Conservation (phyloP, 2,797 vertebrate genomes). For the Peromyscus melanophrys region DNA sequence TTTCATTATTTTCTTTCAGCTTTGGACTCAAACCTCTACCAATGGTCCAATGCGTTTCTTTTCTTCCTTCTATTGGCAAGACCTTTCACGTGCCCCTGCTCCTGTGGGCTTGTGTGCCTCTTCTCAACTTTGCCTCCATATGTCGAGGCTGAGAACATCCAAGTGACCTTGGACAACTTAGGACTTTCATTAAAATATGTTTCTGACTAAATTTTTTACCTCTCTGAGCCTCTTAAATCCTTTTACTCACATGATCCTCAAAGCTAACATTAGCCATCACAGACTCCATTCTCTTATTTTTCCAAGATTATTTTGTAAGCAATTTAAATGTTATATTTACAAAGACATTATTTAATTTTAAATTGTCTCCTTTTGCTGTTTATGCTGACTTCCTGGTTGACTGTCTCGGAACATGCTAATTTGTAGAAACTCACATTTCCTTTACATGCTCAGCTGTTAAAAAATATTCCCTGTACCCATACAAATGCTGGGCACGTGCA, state of each 20-base stretch:
- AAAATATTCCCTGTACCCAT: too few species aligned
- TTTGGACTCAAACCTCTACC: not conserved
- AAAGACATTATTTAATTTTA: slow-evolving; percentile 11
- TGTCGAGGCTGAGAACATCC: not conserved
- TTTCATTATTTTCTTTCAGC: not conserved
- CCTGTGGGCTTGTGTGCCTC: not conserved
- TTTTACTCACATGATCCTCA: not conserved
- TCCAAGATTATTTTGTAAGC: not conserved
- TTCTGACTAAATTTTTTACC: not conserved
- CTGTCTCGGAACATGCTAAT: not conserved
- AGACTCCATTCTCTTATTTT: not conserved
- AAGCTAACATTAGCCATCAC: not conserved
- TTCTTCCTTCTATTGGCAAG: not conserved
- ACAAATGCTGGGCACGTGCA: not conserved
- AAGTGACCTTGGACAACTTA: not conserved
- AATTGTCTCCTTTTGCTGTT: not conserved
- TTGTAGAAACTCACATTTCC: slow-evolving; percentile 4
- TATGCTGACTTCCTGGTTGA: not conserved
- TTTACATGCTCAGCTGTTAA: not conserved
- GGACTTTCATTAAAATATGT: not conserved
- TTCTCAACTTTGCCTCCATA: not conserved
- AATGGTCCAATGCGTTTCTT: not conserved
- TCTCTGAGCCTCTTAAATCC: not conserved
- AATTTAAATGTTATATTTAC: not conserved
- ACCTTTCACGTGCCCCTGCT: not conserved